A percentile compares a stretch with the other conserved stretches of the same genome.
phyloP scores from a whole-genome alignment of 2,113 vertebrate species.

The Zingel zingel region DNA sequence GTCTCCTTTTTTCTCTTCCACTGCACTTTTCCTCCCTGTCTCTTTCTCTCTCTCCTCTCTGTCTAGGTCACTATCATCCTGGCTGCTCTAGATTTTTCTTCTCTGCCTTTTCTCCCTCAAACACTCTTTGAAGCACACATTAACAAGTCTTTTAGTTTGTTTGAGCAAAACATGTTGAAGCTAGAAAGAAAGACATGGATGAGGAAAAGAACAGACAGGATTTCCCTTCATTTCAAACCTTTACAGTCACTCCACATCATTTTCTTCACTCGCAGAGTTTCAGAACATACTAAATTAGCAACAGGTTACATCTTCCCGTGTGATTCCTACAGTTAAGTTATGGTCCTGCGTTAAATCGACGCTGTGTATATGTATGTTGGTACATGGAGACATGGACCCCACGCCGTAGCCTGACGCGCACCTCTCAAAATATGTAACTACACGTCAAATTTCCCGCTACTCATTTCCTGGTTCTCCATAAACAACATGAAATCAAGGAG shows the following conservation, averaged over 20 bases:
- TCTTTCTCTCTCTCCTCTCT: background rate
- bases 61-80: slow-evolving; percentile 21
- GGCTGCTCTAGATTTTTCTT: slow-evolving; percentile 60
- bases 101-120: slow-evolving; percentile 12
- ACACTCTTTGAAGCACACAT: slow-evolving; percentile 39
- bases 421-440: too few species aligned
- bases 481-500: too few species aligned
- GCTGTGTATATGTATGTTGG: too few species aligned
- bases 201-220: background rate
- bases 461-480: too few species aligned
- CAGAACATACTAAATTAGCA: background rate
- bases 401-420: too few species aligned
- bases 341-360: too few species aligned
- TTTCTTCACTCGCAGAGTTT: background rate
- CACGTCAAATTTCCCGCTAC: too few species aligned
- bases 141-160: slow-evolving; percentile 34
- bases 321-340: background rate
- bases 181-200: background rate
- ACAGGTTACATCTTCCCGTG: background rate
- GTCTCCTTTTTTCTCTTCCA: background rate
- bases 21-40: background rate
- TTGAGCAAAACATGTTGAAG: background rate
- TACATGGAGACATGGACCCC: too few species aligned
- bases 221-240: slow-evolving; percentile 4
- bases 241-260: background rate